Conservation (phyloP, 2,113 vertebrate genomes). For the Misgurnus anguillicaudatus region DNA sequence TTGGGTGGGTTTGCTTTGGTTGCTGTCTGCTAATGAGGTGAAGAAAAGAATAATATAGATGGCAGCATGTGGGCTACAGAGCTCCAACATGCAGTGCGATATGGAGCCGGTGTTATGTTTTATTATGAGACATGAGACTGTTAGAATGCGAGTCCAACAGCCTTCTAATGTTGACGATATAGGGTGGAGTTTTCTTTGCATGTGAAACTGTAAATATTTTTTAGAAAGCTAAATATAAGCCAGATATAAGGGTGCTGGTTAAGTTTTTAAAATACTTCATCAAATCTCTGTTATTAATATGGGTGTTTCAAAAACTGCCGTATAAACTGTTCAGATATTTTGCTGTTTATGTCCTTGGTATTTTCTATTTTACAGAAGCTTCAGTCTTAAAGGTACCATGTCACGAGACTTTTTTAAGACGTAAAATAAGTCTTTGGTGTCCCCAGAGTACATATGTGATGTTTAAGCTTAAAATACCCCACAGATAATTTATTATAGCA, state of each 20-base stretch:
- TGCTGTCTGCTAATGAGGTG: constrained; percentile 18
- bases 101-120: constrained; percentile 43
- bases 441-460: too few relatives aligned
- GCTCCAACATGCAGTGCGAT: background rate
- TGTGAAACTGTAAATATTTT: background rate
- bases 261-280: background rate
- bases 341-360: background rate
- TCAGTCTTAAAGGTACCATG: too few relatives aligned
- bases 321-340: background rate
- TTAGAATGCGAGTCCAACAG: constrained; percentile 7
- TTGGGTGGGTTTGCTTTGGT: background rate
- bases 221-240: background rate
- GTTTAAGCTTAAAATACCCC: too few relatives aligned
- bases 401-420: too few relatives aligned
- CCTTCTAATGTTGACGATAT: constrained; percentile 23
- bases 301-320: background rate
- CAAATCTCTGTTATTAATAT: background rate
- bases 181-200: background rate
- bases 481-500: too few relatives aligned
- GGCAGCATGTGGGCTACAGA: constrained; percentile 31
- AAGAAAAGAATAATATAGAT: constrained; percentile 21
- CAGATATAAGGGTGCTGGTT: background rate
- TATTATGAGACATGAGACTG: constrained; percentile 49
- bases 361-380: background rate
- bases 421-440: too few relatives aligned